phyloP scores from a whole-genome alignment of 2,113 vertebrate genomes.

The Noturus placidus region DNA sequence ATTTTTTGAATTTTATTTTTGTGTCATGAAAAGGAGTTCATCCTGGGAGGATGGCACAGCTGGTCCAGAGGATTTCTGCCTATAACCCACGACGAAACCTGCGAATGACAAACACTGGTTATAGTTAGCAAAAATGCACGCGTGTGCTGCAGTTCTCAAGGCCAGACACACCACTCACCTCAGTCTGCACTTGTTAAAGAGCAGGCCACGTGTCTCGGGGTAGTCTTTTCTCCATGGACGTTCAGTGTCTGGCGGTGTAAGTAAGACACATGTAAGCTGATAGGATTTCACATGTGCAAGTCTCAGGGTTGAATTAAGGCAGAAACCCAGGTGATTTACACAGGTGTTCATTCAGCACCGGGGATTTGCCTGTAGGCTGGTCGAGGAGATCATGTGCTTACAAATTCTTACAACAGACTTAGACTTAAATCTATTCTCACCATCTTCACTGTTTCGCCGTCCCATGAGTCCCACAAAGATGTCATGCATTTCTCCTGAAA shows the following conservation, averaged over 20 bases:
- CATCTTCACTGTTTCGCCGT: conserved; percentile 77
- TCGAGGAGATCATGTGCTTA: not conserved
- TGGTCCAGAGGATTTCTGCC: conserved; percentile 20
- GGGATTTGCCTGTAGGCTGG: not conserved
- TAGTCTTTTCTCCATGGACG: conserved; percentile 67
- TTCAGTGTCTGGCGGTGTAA: conserved; percentile 63
- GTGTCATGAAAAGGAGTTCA: conserved; percentile 43
- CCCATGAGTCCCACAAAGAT: conserved; percentile 95
- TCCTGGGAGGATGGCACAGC: conserved; percentile 31
- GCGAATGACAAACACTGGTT: conserved; percentile 50
- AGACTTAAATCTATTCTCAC: conserved; percentile 59
- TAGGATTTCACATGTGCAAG: not conserved
- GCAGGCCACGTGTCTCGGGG: conserved; percentile 68
- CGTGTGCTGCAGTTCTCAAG: not conserved
- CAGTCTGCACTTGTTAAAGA: conserved; percentile 76
- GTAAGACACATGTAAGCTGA: conserved; percentile 17
- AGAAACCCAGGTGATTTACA: not conserved
- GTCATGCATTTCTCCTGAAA: conserved; percentile 89
- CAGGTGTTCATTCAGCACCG: conserved; percentile 14
- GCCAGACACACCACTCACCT: conserved; percentile 57
- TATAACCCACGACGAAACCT: conserved; percentile 76
- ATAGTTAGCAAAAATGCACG: not conserved
- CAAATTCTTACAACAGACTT: not conserved
- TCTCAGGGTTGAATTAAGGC: not conserved
- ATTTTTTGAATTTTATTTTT: conserved; percentile 38